These are phyloP conservation scores for Cyclargus thomasi DNA, from an alignment of 1,140 invertebrate species.

Conservation along the genomic window DNA sequence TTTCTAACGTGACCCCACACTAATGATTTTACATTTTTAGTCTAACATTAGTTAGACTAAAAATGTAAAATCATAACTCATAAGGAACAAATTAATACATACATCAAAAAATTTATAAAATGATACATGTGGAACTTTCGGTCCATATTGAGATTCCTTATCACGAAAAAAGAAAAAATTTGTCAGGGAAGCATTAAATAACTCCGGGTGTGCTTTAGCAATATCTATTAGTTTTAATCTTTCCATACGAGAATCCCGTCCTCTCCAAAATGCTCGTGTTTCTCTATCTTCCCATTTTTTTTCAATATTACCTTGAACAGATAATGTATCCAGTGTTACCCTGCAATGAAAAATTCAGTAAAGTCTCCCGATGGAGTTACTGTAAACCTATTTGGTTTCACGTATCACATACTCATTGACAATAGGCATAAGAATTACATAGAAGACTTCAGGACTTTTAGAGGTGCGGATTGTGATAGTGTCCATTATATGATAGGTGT, in stretches of 20 bases:
- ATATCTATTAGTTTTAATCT: conserved; percentile 90
- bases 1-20: too few relatives aligned
- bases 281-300: conserved; percentile 85
- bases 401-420: too few relatives aligned
- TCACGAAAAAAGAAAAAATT: conserved; percentile 97
- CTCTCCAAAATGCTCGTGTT: conserved; percentile 91
- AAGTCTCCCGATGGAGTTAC: too few relatives aligned
- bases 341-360: conserved; percentile 70
- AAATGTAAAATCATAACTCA: background rate
- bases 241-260: conserved; percentile 90
- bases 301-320: conserved; percentile 87
- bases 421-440: too few relatives aligned
- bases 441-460: too few relatives aligned
- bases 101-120: conserved; percentile 98
- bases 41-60: background rate
- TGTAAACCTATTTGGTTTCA: too few relatives aligned
- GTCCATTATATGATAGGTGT: too few relatives aligned
- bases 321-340: conserved; percentile 91
- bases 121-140: conserved; percentile 87
- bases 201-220: conserved; percentile 83
- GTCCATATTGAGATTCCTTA: conserved; percentile 90
- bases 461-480: too few relatives aligned
- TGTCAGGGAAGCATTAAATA: conserved; percentile 94
- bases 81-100: conserved; percentile 48
- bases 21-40: too few relatives aligned